Percentiles rank a stretch among this genome's conserved stretches.
Evolutionary conservation across 2,888 invertebrate genomes (phyloP).

Genomic region (Rambutsinella grinnellia): DNA sequence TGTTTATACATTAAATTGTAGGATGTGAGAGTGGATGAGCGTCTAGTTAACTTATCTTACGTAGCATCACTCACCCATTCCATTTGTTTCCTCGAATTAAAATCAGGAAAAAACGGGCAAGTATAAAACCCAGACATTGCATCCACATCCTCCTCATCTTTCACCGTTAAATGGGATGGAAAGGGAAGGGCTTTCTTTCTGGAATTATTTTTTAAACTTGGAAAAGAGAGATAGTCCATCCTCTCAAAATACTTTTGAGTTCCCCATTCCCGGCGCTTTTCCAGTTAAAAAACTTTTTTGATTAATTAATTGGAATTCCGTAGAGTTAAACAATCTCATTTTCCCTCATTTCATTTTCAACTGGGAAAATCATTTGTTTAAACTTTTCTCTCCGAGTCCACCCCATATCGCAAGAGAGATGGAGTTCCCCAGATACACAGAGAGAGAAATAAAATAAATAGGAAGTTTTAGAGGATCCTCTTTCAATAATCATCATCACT

Average conservation of each 20-base stretch:
- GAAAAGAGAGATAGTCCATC: too few species aligned
- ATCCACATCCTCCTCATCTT: neutral
- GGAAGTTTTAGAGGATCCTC: neutral
- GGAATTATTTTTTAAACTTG: neutral
- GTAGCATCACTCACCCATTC: constrained; percentile 21
- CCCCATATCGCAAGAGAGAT: too few species aligned
- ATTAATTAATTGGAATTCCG: constrained; percentile 32
- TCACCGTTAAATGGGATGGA: neutral
- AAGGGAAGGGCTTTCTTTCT: neutral
- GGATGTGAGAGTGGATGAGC: neutral
- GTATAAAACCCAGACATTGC: neutral
- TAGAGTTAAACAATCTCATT: constrained; percentile 10
- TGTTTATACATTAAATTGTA: too few species aligned
- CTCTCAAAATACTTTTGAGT: neutral
- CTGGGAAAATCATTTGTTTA: neutral
- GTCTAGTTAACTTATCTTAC: constrained; percentile 17
- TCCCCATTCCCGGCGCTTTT: neutral
- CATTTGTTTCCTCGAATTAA: neutral
- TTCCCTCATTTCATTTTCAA: neutral
- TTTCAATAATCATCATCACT: neutral
- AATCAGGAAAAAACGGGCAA: neutral
- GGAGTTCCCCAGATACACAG: neutral
- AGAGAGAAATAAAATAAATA: neutral
- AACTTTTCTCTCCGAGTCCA: too few species aligned
- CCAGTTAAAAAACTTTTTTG: constrained; percentile 10